Conservation (phyloP, 2,797 vertebrate genomes). For the Notolepis coatsorum region DNA sequence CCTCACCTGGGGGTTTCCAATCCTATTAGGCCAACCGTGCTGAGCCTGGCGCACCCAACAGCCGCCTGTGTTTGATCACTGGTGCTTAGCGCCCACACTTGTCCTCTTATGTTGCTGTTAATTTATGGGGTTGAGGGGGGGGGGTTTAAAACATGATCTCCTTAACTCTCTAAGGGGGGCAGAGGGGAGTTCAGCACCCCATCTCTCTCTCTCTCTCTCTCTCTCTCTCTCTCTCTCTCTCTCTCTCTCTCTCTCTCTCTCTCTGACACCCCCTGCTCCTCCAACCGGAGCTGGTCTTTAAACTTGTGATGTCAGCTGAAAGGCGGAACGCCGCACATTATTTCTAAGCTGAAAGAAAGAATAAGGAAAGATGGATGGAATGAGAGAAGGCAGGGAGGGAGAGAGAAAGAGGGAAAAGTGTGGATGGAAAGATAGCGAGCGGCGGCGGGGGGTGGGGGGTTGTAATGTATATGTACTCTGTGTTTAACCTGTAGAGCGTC, state of each 20-base stretch:
- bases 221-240: too few species aligned
- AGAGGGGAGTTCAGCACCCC: constrained; percentile 76
- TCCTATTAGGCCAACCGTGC: constrained; percentile 86
- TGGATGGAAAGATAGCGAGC: background rate
- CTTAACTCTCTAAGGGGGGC: constrained; percentile 82
- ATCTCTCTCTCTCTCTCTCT: constrained; percentile 59
- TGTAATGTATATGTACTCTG: background rate
- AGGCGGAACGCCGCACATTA: constrained; percentile 65
- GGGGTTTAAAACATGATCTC: constrained; percentile 80
- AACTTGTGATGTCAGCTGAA: constrained; percentile 73
- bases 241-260: too few species aligned
- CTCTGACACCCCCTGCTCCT: constrained; percentile 64
- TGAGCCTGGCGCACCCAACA: constrained; percentile 77
- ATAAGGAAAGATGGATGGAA: constrained; percentile 27
- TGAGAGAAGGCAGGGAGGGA: constrained; percentile 3
- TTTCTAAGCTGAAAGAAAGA: constrained; percentile 31
- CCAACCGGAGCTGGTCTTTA: constrained; percentile 66
- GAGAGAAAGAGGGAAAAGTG: background rate
- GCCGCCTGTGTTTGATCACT: constrained; percentile 82
- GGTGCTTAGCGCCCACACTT: constrained; percentile 83
- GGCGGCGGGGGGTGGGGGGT: background rate
- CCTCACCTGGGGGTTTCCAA: constrained; percentile 87
- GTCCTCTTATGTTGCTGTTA: constrained; percentile 81
- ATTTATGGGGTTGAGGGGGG: constrained; percentile 38
- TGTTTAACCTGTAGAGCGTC: constrained; percentile 17